Conservation (phyloP, 2,797 vertebrate genomes). For the Macroramphosus scolopax region DNA sequence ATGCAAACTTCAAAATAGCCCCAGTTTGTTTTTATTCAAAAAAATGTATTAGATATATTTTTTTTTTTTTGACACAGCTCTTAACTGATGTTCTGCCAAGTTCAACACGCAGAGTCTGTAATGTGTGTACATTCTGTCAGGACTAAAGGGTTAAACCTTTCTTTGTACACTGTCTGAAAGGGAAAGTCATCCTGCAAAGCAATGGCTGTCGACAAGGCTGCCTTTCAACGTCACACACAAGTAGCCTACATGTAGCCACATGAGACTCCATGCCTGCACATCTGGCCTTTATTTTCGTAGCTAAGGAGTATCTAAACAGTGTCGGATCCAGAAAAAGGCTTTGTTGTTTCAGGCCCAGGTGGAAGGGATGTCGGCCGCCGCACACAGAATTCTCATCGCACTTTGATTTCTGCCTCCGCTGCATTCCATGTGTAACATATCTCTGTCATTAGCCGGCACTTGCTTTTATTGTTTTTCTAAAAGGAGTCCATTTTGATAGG, state of each 20-base stretch:
- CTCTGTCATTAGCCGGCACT: slow-evolving; percentile 69
- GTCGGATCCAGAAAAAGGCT: slow-evolving; percentile 63
- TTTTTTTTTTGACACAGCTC: slow-evolving; percentile 9
- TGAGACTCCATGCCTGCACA: slow-evolving; percentile 70
- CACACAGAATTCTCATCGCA: slow-evolving; percentile 58
- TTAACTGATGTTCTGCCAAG: slow-evolving; percentile 55
- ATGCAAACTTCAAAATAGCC: slow-evolving; percentile 19
- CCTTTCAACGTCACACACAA: slow-evolving; percentile 65
- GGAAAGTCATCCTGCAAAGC: slow-evolving; percentile 71
- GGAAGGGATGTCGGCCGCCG: slow-evolving; percentile 63
- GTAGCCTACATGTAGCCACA: slow-evolving; percentile 77
- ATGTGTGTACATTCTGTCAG: slow-evolving; percentile 61
- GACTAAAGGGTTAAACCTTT: slow-evolving; percentile 70
- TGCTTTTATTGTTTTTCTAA: slow-evolving; percentile 74
- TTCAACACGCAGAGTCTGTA: slow-evolving; percentile 42
- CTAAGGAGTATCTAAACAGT: slow-evolving; percentile 78
- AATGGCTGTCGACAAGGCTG: slow-evolving; percentile 69
- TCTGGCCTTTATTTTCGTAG: slow-evolving; percentile 79
- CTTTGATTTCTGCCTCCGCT: slow-evolving; percentile 57
- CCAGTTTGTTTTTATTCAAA: slow-evolving; percentile 15
- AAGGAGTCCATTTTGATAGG: slow-evolving; percentile 82
- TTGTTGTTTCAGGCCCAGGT: slow-evolving; percentile 81
- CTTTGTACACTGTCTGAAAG: slow-evolving; percentile 72
- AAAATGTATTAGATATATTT: slow-evolving; percentile 30
- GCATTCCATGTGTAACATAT: slow-evolving; percentile 75